phyloP scores from a whole-genome alignment of 2,113 vertebrate genomes.

The Anser brachyrhynchus region DNA sequence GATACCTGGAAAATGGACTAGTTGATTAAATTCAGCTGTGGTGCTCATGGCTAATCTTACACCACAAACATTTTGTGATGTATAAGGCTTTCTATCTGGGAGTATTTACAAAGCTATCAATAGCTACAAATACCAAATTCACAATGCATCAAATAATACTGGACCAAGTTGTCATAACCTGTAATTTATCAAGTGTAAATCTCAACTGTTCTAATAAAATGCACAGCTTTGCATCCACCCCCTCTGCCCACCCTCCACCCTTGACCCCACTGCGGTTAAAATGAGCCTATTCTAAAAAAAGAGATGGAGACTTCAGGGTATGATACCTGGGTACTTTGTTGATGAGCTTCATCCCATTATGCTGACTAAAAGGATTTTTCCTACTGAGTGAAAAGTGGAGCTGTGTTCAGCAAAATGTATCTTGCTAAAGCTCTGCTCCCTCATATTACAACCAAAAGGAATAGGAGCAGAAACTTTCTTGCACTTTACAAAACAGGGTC shows the following conservation, averaged over 20 bases:
- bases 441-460: background rate
- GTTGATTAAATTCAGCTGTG: background rate
- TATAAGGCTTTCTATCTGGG: background rate
- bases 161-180: background rate
- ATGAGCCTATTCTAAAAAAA: background rate
- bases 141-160: background rate
- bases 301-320: background rate
- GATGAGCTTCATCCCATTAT: fast-evolving
- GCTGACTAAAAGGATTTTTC: background rate
- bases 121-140: background rate
- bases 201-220: background rate
- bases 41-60: background rate
- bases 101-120: background rate
- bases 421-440: background rate
- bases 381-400: background rate
- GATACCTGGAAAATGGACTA: background rate
- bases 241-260: fast-evolving
- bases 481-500: background rate
- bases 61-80: background rate
- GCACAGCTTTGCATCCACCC: background rate
- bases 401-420: background rate
- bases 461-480: background rate
- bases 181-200: background rate
- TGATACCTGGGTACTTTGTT: background rate
- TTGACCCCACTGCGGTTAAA: background rate